Evolutionary conservation across 2,888 invertebrate genomes (phyloP).

Genomic region (Glaucopsyche alexis): DNA sequence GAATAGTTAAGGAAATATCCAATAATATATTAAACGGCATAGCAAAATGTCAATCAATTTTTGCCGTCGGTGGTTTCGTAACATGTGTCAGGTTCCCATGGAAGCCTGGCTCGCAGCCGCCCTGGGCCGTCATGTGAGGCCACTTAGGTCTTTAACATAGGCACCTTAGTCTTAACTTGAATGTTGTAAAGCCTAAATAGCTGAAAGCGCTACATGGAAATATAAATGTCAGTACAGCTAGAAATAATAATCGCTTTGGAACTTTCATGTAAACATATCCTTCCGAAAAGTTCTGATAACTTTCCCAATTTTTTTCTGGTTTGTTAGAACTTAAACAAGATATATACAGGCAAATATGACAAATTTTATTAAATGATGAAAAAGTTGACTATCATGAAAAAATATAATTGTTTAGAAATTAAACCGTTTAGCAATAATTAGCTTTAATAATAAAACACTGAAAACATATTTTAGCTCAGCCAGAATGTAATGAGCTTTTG

Average conservation of each 20-base stretch:
- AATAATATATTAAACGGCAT: slow-evolving; percentile 40
- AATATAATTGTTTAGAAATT: too few relatives aligned
- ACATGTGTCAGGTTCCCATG: slow-evolving; percentile 76
- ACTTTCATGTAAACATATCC: slow-evolving; percentile 43
- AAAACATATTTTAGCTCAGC: not conserved
- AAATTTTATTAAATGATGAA: too few relatives aligned
- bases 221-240: slow-evolving; percentile 52
- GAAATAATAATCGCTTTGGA: slow-evolving; percentile 33
- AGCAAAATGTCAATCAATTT: slow-evolving; percentile 72
- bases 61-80: slow-evolving; percentile 72
- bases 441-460: not conserved
- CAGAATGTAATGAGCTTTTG: not conserved
- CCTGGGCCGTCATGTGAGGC: slow-evolving; percentile 75
- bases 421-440: not conserved
- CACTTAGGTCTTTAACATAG: slow-evolving; percentile 77
- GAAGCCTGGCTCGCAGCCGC: slow-evolving; percentile 71
- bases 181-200: slow-evolving; percentile 76
- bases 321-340: too few relatives aligned
- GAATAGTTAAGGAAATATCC: slow-evolving; percentile 21
- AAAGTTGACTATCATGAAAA: too few relatives aligned
- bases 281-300: not conserved
- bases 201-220: slow-evolving; percentile 57
- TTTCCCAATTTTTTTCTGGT: not conserved
- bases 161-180: slow-evolving; percentile 72
- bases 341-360: too few relatives aligned